Evolutionary conservation across 2,888 invertebrate species (phyloP).

Genomic region (Anodontia alba): DNA sequence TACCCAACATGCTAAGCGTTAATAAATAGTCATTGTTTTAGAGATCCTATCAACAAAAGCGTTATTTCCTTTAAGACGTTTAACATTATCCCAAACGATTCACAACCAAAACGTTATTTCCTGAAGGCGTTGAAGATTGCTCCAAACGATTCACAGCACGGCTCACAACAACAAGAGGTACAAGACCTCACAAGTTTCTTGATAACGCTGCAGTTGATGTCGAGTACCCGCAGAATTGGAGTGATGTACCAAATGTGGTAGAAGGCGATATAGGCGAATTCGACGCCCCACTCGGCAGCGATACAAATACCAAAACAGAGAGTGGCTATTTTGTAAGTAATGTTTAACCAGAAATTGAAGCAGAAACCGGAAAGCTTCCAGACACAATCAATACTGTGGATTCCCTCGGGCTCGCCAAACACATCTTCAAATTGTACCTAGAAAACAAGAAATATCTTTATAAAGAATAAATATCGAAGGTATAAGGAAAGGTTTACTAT

Average conservation of each 20-base stretch:
- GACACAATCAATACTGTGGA: slow-evolving; percentile 88
- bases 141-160: slow-evolving; percentile 67
- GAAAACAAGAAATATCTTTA: slow-evolving; percentile 10
- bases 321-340: slow-evolving; percentile 90
- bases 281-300: slow-evolving; percentile 87
- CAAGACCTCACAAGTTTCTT: slow-evolving; percentile 84
- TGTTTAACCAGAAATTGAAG: slow-evolving; percentile 89
- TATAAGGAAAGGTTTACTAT: no score
- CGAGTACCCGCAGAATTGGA: slow-evolving; percentile 88
- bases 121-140: slow-evolving; percentile 65
- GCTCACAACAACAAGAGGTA: slow-evolving; percentile 85
- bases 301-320: slow-evolving; percentile 89
- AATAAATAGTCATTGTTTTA: no score
- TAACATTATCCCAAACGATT: no score
- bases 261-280: slow-evolving; percentile 86
- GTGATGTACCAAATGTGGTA: slow-evolving; percentile 90
- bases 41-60: no score
- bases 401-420: slow-evolving; percentile 77
- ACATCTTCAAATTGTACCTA: slow-evolving; percentile 65
- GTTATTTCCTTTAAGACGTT: no score
- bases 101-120: slow-evolving; percentile 35
- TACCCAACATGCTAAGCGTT: no score
- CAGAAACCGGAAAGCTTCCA: slow-evolving; percentile 89
- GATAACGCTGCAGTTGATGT: slow-evolving; percentile 86
- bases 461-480: no score